Conservation (phyloP, 2,797 vertebrate species). For the Aeoliscus strigatus region DNA sequence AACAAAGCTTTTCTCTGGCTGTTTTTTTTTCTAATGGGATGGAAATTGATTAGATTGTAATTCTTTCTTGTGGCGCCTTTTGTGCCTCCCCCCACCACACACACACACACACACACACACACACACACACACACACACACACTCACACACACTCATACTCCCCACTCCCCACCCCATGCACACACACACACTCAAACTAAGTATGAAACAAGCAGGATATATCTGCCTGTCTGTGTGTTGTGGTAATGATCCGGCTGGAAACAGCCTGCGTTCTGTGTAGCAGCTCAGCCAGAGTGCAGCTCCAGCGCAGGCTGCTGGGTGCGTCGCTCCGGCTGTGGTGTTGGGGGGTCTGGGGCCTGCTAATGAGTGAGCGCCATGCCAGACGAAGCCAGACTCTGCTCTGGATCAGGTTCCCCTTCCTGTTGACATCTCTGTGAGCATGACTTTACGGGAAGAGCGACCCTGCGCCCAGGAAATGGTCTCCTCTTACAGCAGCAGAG, state of each 20-base stretch:
- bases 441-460: slow-evolving; percentile 79
- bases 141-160: too few species aligned
- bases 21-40: slow-evolving; percentile 29
- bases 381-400: slow-evolving; percentile 68
- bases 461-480: slow-evolving; percentile 80
- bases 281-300: slow-evolving; percentile 18
- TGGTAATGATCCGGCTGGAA: slow-evolving; percentile 52
- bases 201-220: slow-evolving; percentile 19
- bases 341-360: slow-evolving; percentile 57
- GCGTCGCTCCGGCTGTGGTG: slow-evolving; percentile 43
- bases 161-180: too few species aligned
- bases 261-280: slow-evolving; percentile 26
- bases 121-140: too few species aligned
- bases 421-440: slow-evolving; percentile 77
- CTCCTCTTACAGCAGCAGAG: slow-evolving; percentile 75
- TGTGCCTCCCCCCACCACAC: slow-evolving; percentile 21
- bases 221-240: slow-evolving; percentile 31
- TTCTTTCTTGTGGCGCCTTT: slow-evolving; percentile 17
- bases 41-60: too few species aligned
- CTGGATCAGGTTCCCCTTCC: slow-evolving; percentile 83
- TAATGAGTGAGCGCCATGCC: slow-evolving; percentile 71
- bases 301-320: slow-evolving; percentile 34
- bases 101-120: too few species aligned
- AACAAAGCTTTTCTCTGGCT: slow-evolving; percentile 17
- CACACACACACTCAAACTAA: too few species aligned